Conservation (phyloP, 2,888 invertebrate genomes). For the Palloptera scutellata region DNA sequence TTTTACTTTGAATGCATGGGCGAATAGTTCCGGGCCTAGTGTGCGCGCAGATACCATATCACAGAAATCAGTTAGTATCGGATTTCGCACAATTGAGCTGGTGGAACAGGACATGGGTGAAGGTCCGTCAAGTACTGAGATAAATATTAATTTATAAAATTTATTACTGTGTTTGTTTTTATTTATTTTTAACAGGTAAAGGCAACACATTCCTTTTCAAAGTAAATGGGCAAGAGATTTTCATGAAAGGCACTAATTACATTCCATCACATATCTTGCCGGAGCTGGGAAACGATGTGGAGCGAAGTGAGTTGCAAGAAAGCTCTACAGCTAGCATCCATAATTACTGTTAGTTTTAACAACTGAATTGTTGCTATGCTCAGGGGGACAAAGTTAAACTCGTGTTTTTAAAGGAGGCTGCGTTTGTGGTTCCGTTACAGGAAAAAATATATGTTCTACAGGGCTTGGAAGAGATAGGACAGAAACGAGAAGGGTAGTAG, state of each 20-base stretch:
- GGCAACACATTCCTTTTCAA: constrained; percentile 87
- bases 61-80: constrained; percentile 73
- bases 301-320: constrained; percentile 60
- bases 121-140: constrained; percentile 24
- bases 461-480: too few species aligned
- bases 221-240: constrained; percentile 86
- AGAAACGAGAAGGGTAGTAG: too few species aligned
- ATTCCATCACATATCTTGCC: constrained; percentile 89
- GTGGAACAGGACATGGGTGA: constrained; percentile 69
- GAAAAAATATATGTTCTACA: too few species aligned
- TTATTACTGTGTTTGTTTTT: neutral
- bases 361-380: too few species aligned
- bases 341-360: neutral
- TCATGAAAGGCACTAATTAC: constrained; percentile 95
- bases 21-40: constrained; percentile 41
- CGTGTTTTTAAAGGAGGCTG: too few species aligned
- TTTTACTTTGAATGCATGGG: constrained; percentile 65
- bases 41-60: constrained; percentile 54
- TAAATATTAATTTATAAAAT: neutral
- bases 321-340: neutral
- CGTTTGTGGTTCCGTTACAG: too few species aligned
- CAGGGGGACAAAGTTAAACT: too few species aligned
- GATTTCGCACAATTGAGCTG: constrained; percentile 86
- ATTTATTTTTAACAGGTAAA: constrained; percentile 52
- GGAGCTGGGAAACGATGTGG: constrained; percentile 70